phyloP scores from a whole-genome alignment of 2,888 invertebrate genomes.

The Biston betularia region DNA sequence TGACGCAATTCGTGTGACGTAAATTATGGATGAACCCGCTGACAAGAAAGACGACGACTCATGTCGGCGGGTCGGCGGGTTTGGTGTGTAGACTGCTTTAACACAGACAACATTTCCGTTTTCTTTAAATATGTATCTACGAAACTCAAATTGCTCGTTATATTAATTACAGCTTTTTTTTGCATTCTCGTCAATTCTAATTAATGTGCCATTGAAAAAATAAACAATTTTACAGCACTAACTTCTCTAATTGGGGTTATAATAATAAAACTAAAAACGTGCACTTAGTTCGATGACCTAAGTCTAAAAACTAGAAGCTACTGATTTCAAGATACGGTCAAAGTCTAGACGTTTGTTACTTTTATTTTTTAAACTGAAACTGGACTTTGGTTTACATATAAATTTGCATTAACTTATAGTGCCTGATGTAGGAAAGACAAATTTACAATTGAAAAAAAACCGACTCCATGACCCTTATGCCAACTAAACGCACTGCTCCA shows the following conservation, averaged over 20 bases:
- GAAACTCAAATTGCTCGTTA: background rate
- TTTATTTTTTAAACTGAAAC: constrained; percentile 24
- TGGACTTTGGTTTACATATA: background rate
- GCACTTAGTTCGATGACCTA: constrained; percentile 19
- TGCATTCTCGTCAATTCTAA: background rate
- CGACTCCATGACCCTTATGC: no score
- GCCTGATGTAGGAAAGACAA: background rate
- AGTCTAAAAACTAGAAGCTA: constrained; percentile 26
- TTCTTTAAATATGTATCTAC: no score
- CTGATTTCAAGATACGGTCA: constrained; percentile 39
- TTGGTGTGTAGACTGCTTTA: no score
- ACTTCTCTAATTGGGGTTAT: constrained; percentile 14
- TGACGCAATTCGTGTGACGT: no score
- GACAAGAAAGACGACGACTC: no score
- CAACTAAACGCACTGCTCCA: no score
- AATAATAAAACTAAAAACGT: constrained; percentile 24
- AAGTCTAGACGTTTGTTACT: constrained; percentile 39
- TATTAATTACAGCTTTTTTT: no score
- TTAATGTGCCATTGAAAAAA: constrained; percentile 5
- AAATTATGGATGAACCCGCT: no score
- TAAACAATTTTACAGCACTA: constrained; percentile 15
- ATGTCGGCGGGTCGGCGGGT: no score
- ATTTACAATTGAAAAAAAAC: no score
- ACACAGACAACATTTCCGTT: no score
- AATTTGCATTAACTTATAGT: background rate